Evolutionary conservation across 1,140 invertebrate genomes (phyloP).

Genomic region (Kradibia gibbosae): DNA sequence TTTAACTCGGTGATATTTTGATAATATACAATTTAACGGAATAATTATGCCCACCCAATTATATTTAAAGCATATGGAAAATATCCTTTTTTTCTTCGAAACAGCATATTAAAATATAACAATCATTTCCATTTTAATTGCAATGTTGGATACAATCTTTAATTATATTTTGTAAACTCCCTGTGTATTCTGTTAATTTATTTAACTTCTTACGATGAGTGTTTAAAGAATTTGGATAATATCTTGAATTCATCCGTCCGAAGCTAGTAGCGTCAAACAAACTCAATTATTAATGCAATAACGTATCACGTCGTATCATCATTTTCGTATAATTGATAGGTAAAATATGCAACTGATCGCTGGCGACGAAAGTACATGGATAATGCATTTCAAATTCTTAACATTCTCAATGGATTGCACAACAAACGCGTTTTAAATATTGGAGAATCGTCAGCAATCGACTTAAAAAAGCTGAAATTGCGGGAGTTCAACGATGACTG

Average conservation of each 20-base stretch:
- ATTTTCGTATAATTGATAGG: neutral
- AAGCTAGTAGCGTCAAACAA: no score
- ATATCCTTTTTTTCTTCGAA: neutral
- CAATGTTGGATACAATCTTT: neutral
- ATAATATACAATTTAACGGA: neutral
- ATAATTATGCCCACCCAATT: neutral
- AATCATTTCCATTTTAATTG: neutral
- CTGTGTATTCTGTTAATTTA: no score
- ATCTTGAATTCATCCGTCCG: no score
- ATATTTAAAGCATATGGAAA: neutral
- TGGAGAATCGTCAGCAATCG: neutral
- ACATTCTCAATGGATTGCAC: conserved; percentile 10
- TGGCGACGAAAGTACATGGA: conserved; percentile 45
- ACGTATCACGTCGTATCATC: no score
- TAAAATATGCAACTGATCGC: conserved; percentile 38
- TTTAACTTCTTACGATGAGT: no score
- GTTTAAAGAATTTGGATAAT: no score
- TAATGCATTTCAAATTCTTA: conserved; percentile 3
- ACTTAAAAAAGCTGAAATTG: neutral
- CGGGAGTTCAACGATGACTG: conserved; percentile 25
- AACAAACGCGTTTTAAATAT: conserved; percentile 29
- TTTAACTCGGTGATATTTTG: neutral
- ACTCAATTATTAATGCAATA: no score
- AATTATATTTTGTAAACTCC: no score
- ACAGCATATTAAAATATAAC: neutral